These are phyloP conservation scores for Agelas oroides DNA, from an alignment of 37 sponge, comb jelly and placozoan genomes.

Conservation along the genomic window DNA sequence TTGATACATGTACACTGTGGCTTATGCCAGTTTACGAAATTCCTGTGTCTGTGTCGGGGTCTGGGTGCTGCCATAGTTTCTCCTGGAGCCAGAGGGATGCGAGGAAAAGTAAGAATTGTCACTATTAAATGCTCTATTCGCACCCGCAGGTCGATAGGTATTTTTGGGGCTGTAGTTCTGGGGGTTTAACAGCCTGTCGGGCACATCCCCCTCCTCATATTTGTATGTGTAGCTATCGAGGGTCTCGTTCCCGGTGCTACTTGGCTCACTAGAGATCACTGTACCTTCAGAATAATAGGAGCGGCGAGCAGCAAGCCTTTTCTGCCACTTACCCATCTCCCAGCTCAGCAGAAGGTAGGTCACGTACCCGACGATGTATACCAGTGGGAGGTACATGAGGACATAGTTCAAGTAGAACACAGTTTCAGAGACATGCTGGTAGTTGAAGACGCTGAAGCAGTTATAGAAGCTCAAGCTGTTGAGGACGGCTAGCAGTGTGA, in stretches of 20 bases:
- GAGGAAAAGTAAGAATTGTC: not conserved
- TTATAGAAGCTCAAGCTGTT: constrained; percentile 27
- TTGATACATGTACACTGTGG: too few species aligned
- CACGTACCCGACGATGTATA: constrained; percentile 29
- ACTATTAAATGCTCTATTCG: not conserved
- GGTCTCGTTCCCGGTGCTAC: too few species aligned
- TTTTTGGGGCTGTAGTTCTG: constrained; percentile 9
- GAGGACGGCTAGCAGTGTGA: constrained; percentile 14
- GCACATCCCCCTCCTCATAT: not conserved
- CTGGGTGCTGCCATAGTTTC: too few species aligned
- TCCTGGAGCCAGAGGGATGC: not conserved
- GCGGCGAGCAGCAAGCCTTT: not conserved
- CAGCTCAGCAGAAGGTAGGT: constrained; percentile 16
- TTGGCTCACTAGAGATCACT: not conserved
- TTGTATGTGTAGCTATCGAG: too few species aligned
- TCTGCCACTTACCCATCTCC: not conserved
- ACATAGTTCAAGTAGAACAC: constrained; percentile 29
- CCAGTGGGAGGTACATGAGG: constrained; percentile 43
- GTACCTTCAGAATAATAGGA: not conserved
- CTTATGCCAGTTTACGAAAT: too few species aligned
- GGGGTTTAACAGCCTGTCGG: constrained; percentile 37
- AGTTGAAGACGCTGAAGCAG: not conserved
- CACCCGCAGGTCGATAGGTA: not conserved
- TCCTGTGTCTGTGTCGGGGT: too few species aligned
- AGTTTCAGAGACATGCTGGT: not conserved